These are phyloP conservation scores for Acanthopleura granulata DNA, from an alignment of 2,888 invertebrate genomes.

Conservation along the genomic window DNA sequence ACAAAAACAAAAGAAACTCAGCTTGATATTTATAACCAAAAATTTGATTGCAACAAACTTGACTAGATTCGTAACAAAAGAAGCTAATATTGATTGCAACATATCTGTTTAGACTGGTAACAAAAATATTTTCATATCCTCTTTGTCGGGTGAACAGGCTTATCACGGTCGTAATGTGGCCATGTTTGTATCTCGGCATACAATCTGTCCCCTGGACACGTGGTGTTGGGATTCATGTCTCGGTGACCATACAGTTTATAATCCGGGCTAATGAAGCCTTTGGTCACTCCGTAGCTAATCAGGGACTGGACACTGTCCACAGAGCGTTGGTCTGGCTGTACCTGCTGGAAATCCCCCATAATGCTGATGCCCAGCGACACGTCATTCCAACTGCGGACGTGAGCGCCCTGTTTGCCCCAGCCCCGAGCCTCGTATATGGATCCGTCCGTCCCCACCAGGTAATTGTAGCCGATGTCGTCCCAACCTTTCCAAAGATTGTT, in stretches of 20 bases:
- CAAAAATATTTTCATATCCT: not conserved
- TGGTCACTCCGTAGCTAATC: not conserved
- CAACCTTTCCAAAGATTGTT: not conserved
- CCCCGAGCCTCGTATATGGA: not conserved
- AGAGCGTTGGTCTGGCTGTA: not conserved
- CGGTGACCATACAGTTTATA: slow-evolving; percentile 6
- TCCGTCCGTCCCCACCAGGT: not conserved
- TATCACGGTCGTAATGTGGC: not conserved
- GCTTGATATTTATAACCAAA: too few relatives aligned
- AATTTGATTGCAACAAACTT: too few relatives aligned
- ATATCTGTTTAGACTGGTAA: too few relatives aligned
- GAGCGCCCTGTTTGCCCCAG: not conserved
- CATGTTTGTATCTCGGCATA: not conserved
- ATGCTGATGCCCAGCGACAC: not conserved
- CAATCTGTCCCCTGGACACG: not conserved
- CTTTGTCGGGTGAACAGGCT: too few relatives aligned
- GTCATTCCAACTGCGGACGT: not conserved
- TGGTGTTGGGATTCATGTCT: not conserved
- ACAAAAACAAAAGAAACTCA: too few relatives aligned
- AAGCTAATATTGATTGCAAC: too few relatives aligned
- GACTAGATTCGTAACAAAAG: too few relatives aligned
- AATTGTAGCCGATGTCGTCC: not conserved
- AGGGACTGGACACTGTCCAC: not conserved
- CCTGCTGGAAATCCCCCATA: not conserved
- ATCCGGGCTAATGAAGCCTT: not conserved